Evolutionary conservation across 2,797 vertebrate genomes (phyloP), one percentile per base, ranked within the genome.

Genomic region (Pelodytes ibericus): DNA sequence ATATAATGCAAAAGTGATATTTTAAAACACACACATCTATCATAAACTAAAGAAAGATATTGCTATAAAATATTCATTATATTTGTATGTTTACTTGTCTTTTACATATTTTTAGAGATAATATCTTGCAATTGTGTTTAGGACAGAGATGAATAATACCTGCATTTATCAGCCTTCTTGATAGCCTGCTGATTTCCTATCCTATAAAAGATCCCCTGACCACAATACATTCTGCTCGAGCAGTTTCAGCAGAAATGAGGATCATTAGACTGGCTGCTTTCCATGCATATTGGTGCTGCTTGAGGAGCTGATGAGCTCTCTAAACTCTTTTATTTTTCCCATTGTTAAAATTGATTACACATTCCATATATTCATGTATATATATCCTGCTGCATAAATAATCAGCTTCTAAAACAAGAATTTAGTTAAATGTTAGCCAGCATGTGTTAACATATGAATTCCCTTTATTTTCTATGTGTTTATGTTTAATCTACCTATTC

Each of bases 241-340:
- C 66, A 82, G 41, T 81, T 84, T 75, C 82, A 84, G 70, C 59
- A 82, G 75, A 57, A 36, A 62, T 74, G 29, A 73, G 68, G 62
- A 81, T 83, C 58, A 65, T 51, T 66, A 59, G 8, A 2, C 66
- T 88, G 65, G 44, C 69, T 74, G 58, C n/a, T 87, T 85, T 85
- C 70, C 79, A 53, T 67, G 69, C 66, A 58, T 58, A 83, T 81
- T 83, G 75, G 76, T 76, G 69, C 29, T 72, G 13, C 53, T 80
- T 83, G 59, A 70, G 74, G 75, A 82, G 76, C 39, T 70, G 41
- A 65, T 82, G 36, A 79, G 49, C 49, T 78, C 80, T 72, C 75
- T 68, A 67, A 66, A 80, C 57, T 0, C 13, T 59, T 82, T 80
- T 85, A 65, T 66, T 65, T 39, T 81, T 76, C 72, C 77, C 4